These are phyloP conservation scores for Sminthurides aquaticus DNA, from an alignment of 2,888 invertebrate genomes.

Conservation along the genomic window DNA sequence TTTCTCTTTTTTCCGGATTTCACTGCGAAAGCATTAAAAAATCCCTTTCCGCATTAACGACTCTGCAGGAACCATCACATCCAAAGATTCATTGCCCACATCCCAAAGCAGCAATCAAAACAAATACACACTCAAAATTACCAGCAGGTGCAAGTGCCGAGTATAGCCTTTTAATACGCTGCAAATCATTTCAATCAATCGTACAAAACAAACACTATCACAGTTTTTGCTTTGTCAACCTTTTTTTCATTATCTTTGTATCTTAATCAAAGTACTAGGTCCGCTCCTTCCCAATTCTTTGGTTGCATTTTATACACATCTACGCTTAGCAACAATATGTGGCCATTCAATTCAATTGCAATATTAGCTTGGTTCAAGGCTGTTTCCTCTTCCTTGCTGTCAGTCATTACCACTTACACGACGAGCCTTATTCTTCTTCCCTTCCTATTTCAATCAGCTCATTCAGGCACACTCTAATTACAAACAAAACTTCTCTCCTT, in stretches of 20 bases:
- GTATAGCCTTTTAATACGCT: too few relatives aligned
- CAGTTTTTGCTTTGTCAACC: background rate
- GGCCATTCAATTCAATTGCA: background rate
- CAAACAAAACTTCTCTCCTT: background rate
- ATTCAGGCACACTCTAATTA: too few relatives aligned
- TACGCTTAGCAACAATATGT: too few relatives aligned
- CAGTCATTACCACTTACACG: slow-evolving; percentile 1
- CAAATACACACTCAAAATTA: too few relatives aligned
- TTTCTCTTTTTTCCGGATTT: background rate
- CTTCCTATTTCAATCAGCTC: too few relatives aligned
- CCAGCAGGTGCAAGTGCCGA: too few relatives aligned
- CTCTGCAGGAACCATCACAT: background rate
- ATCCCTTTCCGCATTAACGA: background rate
- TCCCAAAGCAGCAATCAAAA: too few relatives aligned
- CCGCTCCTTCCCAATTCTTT: background rate
- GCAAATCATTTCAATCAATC: background rate
- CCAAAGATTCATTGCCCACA: too few relatives aligned
- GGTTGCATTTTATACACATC: too few relatives aligned
- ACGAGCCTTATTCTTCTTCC: background rate
- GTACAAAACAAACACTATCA: background rate
- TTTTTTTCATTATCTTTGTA: background rate
- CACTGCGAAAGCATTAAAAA: background rate
- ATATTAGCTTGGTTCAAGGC: slow-evolving; percentile 7
- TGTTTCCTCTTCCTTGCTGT: slow-evolving; percentile 20
- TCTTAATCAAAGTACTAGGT: too few relatives aligned